Conservation (phyloP, 2,888 invertebrate species). For the Tortricodes alternella region DNA sequence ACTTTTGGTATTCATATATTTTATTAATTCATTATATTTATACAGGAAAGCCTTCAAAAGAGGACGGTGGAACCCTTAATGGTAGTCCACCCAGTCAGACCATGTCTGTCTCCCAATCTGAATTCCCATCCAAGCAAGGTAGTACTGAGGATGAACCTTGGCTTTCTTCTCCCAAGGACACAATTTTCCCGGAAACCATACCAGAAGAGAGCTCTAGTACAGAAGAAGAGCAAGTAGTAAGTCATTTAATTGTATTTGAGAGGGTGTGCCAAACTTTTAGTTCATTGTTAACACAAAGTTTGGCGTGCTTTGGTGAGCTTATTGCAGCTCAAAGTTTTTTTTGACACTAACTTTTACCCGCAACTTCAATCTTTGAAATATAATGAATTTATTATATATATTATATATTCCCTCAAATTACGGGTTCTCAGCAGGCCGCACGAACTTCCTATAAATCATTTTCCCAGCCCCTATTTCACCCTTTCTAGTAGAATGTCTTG, state of each 20-base stretch:
- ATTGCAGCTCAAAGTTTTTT: no score
- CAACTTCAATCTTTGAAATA: no score
- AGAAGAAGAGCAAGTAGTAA: slow-evolving; percentile 94
- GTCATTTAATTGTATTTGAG: slow-evolving; percentile 34
- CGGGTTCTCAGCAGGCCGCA: no score
- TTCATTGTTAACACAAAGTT: no score
- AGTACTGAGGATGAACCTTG: slow-evolving; percentile 88
- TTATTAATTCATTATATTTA: not conserved
- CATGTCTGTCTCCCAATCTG: slow-evolving; percentile 77
- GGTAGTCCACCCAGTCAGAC: slow-evolving; percentile 86
- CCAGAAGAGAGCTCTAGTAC: slow-evolving; percentile 96
- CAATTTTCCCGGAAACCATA: slow-evolving; percentile 94
- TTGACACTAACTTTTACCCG: no score
- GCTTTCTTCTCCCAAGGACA: slow-evolving; percentile 94
- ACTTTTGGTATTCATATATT: not conserved
- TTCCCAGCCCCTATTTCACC: no score
- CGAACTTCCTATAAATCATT: no score
- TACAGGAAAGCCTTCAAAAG: slow-evolving; percentile 73
- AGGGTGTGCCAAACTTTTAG: no score
- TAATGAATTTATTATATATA: no score
- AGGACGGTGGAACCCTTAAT: slow-evolving; percentile 63
- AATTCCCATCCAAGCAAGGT: slow-evolving; percentile 76
- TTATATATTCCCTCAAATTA: no score
- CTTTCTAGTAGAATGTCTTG: no score
- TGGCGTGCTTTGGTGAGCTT: no score